Evolutionary conservation across 2,888 invertebrate genomes (phyloP), one percentile per base, ranked within the genome.

Genomic region (Drosophila demipolita): DNA sequence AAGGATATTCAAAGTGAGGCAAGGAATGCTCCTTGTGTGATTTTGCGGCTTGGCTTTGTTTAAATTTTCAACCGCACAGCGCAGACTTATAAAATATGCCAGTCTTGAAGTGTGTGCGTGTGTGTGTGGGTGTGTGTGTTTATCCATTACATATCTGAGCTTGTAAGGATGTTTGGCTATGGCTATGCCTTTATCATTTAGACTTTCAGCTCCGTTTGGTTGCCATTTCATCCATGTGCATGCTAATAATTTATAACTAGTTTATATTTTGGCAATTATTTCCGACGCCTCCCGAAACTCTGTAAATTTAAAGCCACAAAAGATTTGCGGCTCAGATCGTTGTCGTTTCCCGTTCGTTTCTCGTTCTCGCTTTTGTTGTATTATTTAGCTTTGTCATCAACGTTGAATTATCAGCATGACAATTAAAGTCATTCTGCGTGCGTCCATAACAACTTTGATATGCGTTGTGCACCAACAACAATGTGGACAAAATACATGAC

Each of bases 261-360:
- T 89, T 89, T 87, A 88, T 87, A 84, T 88, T 88, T 86, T 87
- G 89, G 87, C 86, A 87, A 87, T 87, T 89, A 87, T 87, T 84
- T 87, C 81, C 89, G 82, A 45, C 66, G 66, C 36, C 52, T 59
- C 53, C 29, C 17, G 32, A 32, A 49, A 57, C 26, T 23, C 33
- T 23, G 33, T 35, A 64, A 73, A 40, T 64, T 66, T 54, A 65
- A 59, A 60, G 66, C 58, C 73, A 68, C 69, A 75, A 52, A 57
- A 66, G 73, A 77, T 73, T 69, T 81, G 81, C 64, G 78, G 69
- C 55, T 66, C 20, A 52, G 54, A 68, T 65, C 42, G 32, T 29
- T 54, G 36, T 26, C 50, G n/a, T 55, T 49, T 49, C 17, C 29
- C 8, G 15, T 50, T 29, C 29, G 12, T n/a, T 33, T 38, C 29